Evolutionary conservation across 2,113 vertebrate genomes (phyloP), one percentile per base, ranked within the genome.

Genomic region (Anser cygnoides): DNA sequence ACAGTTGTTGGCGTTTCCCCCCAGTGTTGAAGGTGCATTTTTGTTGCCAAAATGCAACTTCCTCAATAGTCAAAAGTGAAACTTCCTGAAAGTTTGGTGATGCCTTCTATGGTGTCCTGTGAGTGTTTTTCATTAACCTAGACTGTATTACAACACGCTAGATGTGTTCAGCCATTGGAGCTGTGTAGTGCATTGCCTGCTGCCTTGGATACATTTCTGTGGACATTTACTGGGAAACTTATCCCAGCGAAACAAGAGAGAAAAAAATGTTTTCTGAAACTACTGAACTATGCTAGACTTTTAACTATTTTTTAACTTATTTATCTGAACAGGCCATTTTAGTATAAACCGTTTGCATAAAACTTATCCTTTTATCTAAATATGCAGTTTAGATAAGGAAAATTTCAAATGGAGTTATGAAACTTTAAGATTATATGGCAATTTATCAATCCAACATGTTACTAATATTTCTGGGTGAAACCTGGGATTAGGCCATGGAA

Each of bases 71-170:
- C 20, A 22, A 79, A 89, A 84, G 76, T 49, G 54, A 31, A 43
- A 15, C 46, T 87, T 87, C 41, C 65, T 49, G 26, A 61, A 15
- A 67, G n/a, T 84, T 54, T 33, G 35, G 63, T 39, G 50, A 39
- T 58, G 35, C 50, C 61, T 78, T 43, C 33, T 70, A 11, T 23
- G 39, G 4, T 4, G 20, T 37, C 72, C 61, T 84, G 55, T 49
- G 44, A 17, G 14, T 7, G 10, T 21, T 52, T 62, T 87, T 66
- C 1, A 1, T 54, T 61, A 93, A 62, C 11, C 41, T 54, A 8
- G 77, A 71, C 44, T 58, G 52, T 75, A 75, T 44, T 0, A 0
- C 57, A 77, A 33, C 35, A 55, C 0, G 1, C 13, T 44, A 31
- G 17, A 66, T 14, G 44, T 2, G 3, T 35, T 52, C 81, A 81